A percentile compares a stretch with the other conserved stretches of the same genome.
Conservation (phyloP, 2,113 vertebrate genomes). For the Trogon surrucura region DNA sequence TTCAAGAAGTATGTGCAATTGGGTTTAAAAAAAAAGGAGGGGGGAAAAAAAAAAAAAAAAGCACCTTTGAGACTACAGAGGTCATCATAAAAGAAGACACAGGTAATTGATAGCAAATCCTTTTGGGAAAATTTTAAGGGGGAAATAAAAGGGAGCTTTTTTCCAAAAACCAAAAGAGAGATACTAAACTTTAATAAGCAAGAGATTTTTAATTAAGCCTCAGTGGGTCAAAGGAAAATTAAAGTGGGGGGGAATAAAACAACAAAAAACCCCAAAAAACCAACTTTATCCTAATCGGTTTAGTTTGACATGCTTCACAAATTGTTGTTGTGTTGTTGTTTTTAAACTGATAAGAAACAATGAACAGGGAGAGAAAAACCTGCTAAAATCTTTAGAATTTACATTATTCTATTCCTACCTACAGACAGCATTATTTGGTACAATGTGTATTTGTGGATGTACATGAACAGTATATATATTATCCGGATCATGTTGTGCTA, state of each 20-base stretch:
- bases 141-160: conserved; percentile 43
- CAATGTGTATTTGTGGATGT: conserved; percentile 90
- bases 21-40: neutral
- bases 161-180: conserved; percentile 16
- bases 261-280: neutral
- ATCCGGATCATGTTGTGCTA: conserved; percentile 99
- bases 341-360: conserved; percentile 76
- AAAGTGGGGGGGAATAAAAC: neutral
- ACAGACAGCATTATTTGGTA: conserved; percentile 94
- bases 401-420: conserved; percentile 87
- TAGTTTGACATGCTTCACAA: conserved; percentile 79
- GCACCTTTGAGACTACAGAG: conserved; percentile 73
- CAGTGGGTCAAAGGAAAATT: conserved; percentile 73
- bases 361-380: conserved; percentile 79
- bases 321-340: conserved; percentile 42
- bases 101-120: conserved; percentile 63
- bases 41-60: neutral
- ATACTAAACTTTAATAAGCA: conserved; percentile 76
- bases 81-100: conserved; percentile 72
- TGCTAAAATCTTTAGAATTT: conserved; percentile 86
- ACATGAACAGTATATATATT: conserved; percentile 95
- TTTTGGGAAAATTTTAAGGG: conserved; percentile 55
- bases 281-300: conserved; percentile 74
- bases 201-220: conserved; percentile 75
- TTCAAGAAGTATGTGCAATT: conserved; percentile 64